Conservation (phyloP, 2,797 vertebrate species). For the Chrysocyon brachyurus region DNA sequence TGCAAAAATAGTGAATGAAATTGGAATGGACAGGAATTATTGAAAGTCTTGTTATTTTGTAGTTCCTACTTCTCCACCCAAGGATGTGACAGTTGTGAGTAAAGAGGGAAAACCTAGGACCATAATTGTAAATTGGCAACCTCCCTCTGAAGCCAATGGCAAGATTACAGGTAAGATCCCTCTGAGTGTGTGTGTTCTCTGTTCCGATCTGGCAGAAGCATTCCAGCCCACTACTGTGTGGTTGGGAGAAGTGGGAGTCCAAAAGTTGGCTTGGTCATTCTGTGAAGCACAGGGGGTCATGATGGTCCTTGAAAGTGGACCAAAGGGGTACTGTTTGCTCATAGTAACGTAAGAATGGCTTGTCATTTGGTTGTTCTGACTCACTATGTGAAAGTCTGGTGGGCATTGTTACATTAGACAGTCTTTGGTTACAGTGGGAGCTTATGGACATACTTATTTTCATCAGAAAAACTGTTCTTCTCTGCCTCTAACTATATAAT, state of each 20-base stretch:
- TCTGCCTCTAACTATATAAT: background rate
- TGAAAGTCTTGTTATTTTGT: constrained; percentile 74
- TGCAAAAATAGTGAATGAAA: constrained; percentile 9
- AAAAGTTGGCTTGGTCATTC: background rate
- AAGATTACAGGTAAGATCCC: constrained; percentile 96
- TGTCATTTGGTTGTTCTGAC: background rate
- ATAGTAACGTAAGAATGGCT: background rate
- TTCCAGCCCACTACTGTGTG: background rate
- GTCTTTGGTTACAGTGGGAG: background rate
- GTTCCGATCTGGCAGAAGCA: background rate
- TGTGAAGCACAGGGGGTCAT: background rate
- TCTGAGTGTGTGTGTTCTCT: background rate
- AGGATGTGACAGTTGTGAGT: constrained; percentile 99
- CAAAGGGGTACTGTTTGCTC: background rate
- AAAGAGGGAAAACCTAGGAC: constrained; percentile 98
- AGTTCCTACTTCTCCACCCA: constrained; percentile 98
- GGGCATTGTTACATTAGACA: background rate
- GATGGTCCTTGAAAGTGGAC: background rate
- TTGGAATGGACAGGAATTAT: background rate
- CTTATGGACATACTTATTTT: background rate
- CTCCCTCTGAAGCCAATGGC: constrained; percentile 98
- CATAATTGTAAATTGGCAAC: constrained; percentile 99
- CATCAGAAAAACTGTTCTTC: background rate
- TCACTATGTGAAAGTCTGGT: background rate
- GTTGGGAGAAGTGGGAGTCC: background rate